Percentiles rank a stretch among this genome's conserved stretches.
Conservation (phyloP, 2,888 invertebrate genomes). For the Ptilodon capucinus region DNA sequence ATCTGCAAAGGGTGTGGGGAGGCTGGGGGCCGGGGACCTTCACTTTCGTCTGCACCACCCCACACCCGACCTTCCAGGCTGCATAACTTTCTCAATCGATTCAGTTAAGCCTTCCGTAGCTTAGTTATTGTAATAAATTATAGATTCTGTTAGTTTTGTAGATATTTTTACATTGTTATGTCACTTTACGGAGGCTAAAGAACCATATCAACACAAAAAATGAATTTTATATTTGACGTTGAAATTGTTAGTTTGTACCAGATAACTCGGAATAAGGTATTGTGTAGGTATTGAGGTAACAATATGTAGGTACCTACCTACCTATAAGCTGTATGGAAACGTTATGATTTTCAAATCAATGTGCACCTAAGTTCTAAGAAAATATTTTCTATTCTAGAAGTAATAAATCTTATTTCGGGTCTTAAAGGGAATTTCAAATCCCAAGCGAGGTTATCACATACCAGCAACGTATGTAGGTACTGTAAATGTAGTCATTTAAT, state of each 20-base stretch:
- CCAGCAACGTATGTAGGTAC: not conserved
- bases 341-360: no score
- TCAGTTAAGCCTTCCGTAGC: constrained; percentile 37
- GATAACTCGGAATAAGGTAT: no score
- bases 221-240: not conserved
- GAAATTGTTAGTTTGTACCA: no score
- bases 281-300: no score
- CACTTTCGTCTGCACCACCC: constrained; percentile 58
- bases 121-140: constrained; percentile 24
- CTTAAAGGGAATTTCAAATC: not conserved
- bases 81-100: constrained; percentile 54
- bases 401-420: no score
- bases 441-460: no score
- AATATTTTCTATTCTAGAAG: no score
- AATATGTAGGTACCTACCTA: no score
- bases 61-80: constrained; percentile 49
- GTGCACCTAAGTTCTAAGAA: no score
- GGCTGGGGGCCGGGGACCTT: constrained; percentile 45
- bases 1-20: constrained; percentile 34
- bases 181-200: not conserved
- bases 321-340: no score
- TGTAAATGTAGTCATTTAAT: not conserved
- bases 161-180: constrained; percentile 9
- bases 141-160: constrained; percentile 20
- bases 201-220: not conserved